These are phyloP conservation scores for Epiblema foenella DNA, from an alignment of 2,888 invertebrate species.

Conservation along the genomic window DNA sequence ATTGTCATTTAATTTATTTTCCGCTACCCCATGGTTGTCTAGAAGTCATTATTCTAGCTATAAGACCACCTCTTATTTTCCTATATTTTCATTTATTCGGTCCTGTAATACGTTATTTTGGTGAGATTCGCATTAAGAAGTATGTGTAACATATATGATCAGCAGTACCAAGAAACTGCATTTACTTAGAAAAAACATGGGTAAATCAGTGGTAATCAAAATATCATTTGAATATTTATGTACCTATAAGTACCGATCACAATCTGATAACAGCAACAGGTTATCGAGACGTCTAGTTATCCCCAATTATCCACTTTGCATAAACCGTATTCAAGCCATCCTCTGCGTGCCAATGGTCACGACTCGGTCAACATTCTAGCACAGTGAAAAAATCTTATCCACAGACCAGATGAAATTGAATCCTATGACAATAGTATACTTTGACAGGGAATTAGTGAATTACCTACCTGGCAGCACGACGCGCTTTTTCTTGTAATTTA, in stretches of 20 bases:
- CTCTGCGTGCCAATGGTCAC: constrained; percentile 19
- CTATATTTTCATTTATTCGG: no score
- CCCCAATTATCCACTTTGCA: constrained; percentile 59
- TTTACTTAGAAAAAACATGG: neutral
- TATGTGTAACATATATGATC: no score
- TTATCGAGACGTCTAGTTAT: constrained; percentile 38
- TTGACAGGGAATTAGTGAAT: neutral
- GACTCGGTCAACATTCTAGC: neutral
- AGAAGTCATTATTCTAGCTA: no score
- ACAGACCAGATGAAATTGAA: neutral
- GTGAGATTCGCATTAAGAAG: no score
- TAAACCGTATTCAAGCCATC: constrained; percentile 34
- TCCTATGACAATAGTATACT: no score
- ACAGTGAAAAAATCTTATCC: no score
- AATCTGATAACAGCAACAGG: neutral
- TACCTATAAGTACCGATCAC: neutral
- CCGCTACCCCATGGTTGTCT: no score
- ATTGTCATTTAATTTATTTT: no score
- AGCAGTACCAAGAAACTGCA: neutral
- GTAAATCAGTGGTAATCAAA: neutral
- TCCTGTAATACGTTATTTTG: no score
- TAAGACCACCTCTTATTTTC: no score
- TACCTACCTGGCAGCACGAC: neutral
- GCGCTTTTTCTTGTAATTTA: neutral
- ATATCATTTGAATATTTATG: constrained; percentile 9